Base-by-base conservation (phyloP, 2,113 vertebrate species). In the Anseranas semipalmata region DNA sequence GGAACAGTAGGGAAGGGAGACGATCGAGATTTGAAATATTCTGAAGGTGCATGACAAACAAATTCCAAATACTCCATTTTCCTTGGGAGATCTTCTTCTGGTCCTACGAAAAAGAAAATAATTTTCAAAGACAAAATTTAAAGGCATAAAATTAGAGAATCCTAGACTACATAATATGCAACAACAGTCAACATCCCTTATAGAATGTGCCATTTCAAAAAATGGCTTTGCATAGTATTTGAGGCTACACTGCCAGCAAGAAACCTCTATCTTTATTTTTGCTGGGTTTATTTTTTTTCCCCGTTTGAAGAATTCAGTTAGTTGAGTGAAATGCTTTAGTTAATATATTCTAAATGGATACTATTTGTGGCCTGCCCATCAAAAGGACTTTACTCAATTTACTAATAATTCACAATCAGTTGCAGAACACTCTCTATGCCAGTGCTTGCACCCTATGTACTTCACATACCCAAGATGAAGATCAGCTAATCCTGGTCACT, bases 21-120 rank as follows among this genome's bases (percentile, higher is more conserved):
- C 28, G 99, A 99, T 73, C 98, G 98, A 24, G 99, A 99, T 86
- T 99, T 99, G 95, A 99, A 99, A 96, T 99, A 99, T 94, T 99
- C 99, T 0, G 99, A 99, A 65, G 99, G 99, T 30, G 99, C 99
- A 3, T 99, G 99, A 86, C 99, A 99, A 71, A 99, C 99, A 98
- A 99, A 99, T 95, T 99, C 99, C 90, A 99, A 98, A 96, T 98
- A 99, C 79, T 99, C 99, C 99, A 99, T 99, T 97, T 99, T 99
- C 86, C 99, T 99, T 27, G 99, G 99, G 58, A 99, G 98, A 95
- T 99, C 99, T 97, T 99, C 99, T 94, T 99, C 99, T 96, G 99
- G 99, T 90, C 99, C 99, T 99, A 85, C 43, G 80, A 46, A 28
- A 83, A 71, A 70, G 68, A 20, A 66, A 35, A 72, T 6, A 14